phyloP scores from a whole-genome alignment of 2,888 invertebrate genomes.

The Nebria salina region DNA sequence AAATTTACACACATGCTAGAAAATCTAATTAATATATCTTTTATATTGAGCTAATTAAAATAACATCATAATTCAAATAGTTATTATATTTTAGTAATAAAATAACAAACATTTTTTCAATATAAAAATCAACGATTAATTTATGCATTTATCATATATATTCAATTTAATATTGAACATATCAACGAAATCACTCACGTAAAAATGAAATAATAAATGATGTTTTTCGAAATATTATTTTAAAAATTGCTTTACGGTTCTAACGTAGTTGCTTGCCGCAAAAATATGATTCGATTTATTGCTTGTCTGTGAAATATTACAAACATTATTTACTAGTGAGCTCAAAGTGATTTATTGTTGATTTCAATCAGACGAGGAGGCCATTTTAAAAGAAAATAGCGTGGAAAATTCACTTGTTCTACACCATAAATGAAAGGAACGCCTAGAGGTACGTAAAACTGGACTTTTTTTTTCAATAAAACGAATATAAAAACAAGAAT shows the following conservation, averaged over 20 bases:
- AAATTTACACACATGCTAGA: slow-evolving; percentile 6
- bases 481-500: slow-evolving; percentile 23
- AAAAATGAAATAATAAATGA: background rate
- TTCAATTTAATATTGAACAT: no score
- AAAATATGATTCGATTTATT: slow-evolving; percentile 1
- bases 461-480: slow-evolving; percentile 28
- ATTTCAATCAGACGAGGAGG: slow-evolving; percentile 15
- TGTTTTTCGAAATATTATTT: background rate
- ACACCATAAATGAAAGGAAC: background rate
- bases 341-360: slow-evolving; percentile 2
- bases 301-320: slow-evolving; percentile 10
- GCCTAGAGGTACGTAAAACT: slow-evolving; percentile 8
- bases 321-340: background rate
- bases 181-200: no score
- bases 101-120: background rate
- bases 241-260: slow-evolving; percentile 6
- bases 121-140: no score
- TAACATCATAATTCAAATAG: background rate
- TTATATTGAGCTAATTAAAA: background rate
- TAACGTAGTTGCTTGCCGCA: background rate
- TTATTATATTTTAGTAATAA: background rate
- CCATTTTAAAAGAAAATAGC: slow-evolving; percentile 4
- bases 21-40: slow-evolving; percentile 6
- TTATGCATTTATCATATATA: no score
- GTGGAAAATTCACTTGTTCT: background rate